These are phyloP conservation scores for Corythornis cristatus DNA, from an alignment of 2,113 vertebrate genomes.

Conservation along the genomic window DNA sequence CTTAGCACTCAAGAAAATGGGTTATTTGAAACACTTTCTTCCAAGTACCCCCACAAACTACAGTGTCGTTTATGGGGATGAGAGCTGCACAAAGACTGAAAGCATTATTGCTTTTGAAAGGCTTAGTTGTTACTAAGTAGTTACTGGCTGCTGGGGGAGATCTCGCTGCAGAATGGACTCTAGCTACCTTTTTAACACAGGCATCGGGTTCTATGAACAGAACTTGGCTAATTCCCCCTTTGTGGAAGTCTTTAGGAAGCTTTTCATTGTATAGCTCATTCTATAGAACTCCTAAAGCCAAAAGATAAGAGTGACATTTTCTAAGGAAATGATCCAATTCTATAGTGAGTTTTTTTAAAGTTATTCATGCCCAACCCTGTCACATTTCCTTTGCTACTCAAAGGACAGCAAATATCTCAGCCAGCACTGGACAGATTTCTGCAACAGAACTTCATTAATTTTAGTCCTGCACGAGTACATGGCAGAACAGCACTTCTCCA, in stretches of 20 bases:
- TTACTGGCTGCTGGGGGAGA: neutral
- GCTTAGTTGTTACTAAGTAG: neutral
- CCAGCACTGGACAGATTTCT: neutral
- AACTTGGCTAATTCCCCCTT: constrained; percentile 26
- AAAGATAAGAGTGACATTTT: constrained; percentile 33
- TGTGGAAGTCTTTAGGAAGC: constrained; percentile 39
- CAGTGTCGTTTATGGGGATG: neutral
- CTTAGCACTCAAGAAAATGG: constrained; percentile 25
- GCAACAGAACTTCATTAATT: neutral
- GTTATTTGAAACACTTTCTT: constrained; percentile 35
- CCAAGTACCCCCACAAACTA: constrained; percentile 26
- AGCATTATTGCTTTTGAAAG: constrained; percentile 3
- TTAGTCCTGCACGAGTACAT: neutral
- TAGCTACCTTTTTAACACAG: constrained; percentile 14
- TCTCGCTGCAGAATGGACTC: neutral
- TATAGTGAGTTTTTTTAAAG: neutral
- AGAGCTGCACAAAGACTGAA: constrained; percentile 5
- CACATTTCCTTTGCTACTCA: neutral
- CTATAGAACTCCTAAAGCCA: constrained; percentile 4
- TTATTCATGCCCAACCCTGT: neutral
- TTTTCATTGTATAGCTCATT: constrained; percentile 18
- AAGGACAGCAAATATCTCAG: neutral
- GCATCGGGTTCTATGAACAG: neutral
- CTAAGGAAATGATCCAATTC: constrained; percentile 5
- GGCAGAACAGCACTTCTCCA: neutral